Conservation (phyloP, 2,888 invertebrate genomes). For the Brachynemurus nebulosus region DNA sequence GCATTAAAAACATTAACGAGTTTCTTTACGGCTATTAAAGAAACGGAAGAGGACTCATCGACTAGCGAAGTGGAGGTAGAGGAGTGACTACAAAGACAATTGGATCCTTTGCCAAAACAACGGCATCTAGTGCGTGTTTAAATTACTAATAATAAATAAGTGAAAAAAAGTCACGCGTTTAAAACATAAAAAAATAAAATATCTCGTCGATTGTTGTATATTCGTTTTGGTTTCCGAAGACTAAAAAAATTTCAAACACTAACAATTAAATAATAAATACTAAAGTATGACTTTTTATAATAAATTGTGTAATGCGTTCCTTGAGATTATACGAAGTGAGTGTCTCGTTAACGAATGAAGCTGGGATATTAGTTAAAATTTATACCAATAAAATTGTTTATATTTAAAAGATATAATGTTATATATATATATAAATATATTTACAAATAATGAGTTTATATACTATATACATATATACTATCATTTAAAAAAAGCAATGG, state of each 20-base stretch:
- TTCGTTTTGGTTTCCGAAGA: no score
- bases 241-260: no score
- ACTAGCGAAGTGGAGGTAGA: constrained; percentile 24
- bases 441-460: background rate
- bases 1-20: constrained; percentile 58
- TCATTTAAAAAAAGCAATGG: background rate
- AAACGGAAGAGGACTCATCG: constrained; percentile 42
- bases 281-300: constrained; percentile 11
- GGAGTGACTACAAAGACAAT: constrained; percentile 20
- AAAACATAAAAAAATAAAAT: constrained; percentile 2
- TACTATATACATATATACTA: background rate
- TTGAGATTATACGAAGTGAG: background rate
- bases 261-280: constrained; percentile 2
- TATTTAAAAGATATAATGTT: constrained; percentile 4
- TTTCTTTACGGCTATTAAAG: constrained; percentile 55
- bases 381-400: constrained; percentile 4
- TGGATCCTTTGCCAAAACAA: constrained; percentile 19
- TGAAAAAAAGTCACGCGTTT: background rate
- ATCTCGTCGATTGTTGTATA: no score
- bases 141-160: background rate
- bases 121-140: constrained; percentile 14
- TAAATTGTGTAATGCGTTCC: constrained; percentile 1
- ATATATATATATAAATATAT: constrained; percentile 6
- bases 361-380: constrained; percentile 2
- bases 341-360: background rate